Percentiles rank a stretch among this genome's conserved stretches.
Conservation (phyloP, 53 echinoderm and acorn worm genomes). For the Crossaster papposus region DNA sequence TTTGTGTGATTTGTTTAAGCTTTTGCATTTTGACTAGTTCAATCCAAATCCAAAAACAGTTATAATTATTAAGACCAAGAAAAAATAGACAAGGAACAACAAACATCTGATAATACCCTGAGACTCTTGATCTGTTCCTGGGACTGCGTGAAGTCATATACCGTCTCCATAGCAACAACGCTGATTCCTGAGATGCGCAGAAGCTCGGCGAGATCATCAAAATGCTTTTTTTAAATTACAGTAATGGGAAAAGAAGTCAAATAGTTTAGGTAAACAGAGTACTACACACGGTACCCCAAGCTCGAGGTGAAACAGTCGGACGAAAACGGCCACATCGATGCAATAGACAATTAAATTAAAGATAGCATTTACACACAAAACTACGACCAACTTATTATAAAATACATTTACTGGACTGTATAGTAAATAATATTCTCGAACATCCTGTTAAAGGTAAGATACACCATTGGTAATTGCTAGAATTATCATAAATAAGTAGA, state of each 20-base stretch:
- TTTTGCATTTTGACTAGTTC: background rate
- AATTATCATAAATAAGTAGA: too few species aligned
- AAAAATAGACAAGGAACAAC: background rate
- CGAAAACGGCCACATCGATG: too few species aligned
- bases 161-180: slow-evolving; percentile 61
- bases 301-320: too few species aligned
- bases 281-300: too few species aligned
- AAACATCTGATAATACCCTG: slow-evolving; percentile 21
- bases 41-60: background rate
- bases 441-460: too few species aligned
- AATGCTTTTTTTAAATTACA: slow-evolving; percentile 19
- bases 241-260: background rate
- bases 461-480: too few species aligned
- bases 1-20: background rate
- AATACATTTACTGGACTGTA: too few species aligned
- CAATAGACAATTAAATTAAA: too few species aligned
- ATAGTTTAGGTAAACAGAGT: background rate
- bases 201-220: slow-evolving; percentile 36
- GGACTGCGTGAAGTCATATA: slow-evolving; percentile 46
- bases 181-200: slow-evolving; percentile 38
- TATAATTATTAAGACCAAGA: background rate
- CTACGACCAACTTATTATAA: too few species aligned
- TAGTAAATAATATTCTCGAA: too few species aligned
- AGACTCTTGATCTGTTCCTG: slow-evolving; percentile 60
- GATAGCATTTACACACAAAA: too few species aligned